These are phyloP conservation scores for Psittacara wagleri DNA, from an alignment of 2,113 vertebrate species.

Conservation along the genomic window DNA sequence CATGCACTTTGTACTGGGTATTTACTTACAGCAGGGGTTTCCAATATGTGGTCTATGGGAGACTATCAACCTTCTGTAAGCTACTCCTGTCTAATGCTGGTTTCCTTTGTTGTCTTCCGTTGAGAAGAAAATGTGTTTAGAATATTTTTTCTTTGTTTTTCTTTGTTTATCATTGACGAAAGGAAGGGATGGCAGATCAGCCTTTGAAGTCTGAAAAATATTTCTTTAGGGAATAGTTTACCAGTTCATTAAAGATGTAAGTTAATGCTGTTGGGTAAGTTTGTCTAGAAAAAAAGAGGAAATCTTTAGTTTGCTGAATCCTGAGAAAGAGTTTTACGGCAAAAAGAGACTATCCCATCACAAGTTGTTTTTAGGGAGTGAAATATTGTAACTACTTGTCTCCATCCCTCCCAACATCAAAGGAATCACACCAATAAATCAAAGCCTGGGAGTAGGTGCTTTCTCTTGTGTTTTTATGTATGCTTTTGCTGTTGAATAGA, in stretches of 20 bases:
- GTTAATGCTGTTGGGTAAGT: not conserved
- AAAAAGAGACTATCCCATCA: not conserved
- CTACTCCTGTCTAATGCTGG: not conserved
- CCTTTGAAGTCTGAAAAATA: not conserved
- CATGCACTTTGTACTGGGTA: not conserved
- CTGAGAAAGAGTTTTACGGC: not conserved
- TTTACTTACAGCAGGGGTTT: not conserved
- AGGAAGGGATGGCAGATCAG: not conserved
- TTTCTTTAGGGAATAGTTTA: not conserved
- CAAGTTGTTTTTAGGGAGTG: not conserved
- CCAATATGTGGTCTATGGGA: not conserved
- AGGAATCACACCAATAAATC: slow-evolving; percentile 10
- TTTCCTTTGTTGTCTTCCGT: not conserved
- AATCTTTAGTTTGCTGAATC: not conserved
- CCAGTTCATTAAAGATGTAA: not conserved
- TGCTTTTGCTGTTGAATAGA: not conserved
- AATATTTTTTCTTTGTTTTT: not conserved
- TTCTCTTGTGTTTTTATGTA: not conserved
- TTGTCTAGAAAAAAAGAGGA: not conserved
- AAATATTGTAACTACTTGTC: not conserved
- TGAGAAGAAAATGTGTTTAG: not conserved
- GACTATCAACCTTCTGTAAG: not conserved
- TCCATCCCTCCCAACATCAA: not conserved
- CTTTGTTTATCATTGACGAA: not conserved
- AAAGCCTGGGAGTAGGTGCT: not conserved